Evolutionary conservation across 2,888 invertebrate species (phyloP).

Genomic region (Hemicrepidius hirtus): DNA sequence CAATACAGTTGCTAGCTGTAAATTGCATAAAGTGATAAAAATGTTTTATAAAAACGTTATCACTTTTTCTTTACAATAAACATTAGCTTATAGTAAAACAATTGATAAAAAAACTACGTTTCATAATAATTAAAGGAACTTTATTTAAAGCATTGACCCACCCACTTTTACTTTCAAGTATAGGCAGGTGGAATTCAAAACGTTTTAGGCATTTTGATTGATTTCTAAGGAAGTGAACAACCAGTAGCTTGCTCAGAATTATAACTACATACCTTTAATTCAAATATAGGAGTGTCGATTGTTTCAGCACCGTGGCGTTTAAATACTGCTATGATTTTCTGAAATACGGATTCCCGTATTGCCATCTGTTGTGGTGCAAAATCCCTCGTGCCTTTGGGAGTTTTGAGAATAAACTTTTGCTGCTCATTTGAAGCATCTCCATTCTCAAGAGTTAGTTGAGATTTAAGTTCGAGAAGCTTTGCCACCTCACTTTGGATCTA

Average conservation of each 20-base stretch:
- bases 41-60: not conserved
- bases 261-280: slow-evolving; percentile 84
- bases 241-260: too few relatives aligned
- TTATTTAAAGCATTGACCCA: too few relatives aligned
- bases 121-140: too few relatives aligned
- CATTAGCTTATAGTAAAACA: too few relatives aligned
- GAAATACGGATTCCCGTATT: slow-evolving; percentile 88
- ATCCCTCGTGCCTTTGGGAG: slow-evolving; percentile 95
- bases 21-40: not conserved
- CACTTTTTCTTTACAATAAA: too few relatives aligned
- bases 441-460: slow-evolving; percentile 79
- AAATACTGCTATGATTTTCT: slow-evolving; percentile 91
- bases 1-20: not conserved
- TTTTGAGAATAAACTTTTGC: slow-evolving; percentile 91
- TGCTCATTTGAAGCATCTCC: slow-evolving; percentile 74
- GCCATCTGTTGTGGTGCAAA: slow-evolving; percentile 97
- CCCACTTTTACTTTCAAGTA: too few relatives aligned
- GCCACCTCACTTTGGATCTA: slow-evolving; percentile 92
- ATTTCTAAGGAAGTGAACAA: not conserved
- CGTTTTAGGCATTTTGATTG: not conserved
- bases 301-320: slow-evolving; percentile 98
- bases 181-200: too few relatives aligned
- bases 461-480: slow-evolving; percentile 87
- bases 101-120: too few relatives aligned
- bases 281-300: slow-evolving; percentile 99